A percentile compares a stretch with the other conserved stretches of the same genome.
phyloP scores from a whole-genome alignment of 2,888 invertebrate genomes.

The Tryphoninae sp. region DNA sequence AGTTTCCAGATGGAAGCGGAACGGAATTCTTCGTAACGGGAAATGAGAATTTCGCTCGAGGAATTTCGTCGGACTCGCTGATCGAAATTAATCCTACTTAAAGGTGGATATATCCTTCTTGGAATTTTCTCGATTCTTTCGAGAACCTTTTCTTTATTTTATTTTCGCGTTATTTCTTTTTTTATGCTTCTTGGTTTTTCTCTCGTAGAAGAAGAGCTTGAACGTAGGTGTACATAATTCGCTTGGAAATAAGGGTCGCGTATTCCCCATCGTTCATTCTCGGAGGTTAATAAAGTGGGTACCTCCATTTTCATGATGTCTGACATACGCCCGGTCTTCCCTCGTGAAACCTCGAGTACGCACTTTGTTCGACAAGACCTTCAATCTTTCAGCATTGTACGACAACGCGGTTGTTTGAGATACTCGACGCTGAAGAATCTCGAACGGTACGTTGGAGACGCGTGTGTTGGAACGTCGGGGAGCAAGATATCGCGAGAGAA shows the following conservation, averaged over 20 bases:
- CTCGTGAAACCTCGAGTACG: not conserved
- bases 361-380: constrained; percentile 7
- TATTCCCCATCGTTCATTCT: constrained; percentile 9
- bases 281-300: not conserved
- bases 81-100: constrained; percentile 45
- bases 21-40: constrained; percentile 24
- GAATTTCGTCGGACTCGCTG: constrained; percentile 32
- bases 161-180: not conserved
- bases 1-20: constrained; percentile 27
- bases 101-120: constrained; percentile 9
- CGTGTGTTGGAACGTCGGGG: not conserved
- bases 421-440: not conserved
- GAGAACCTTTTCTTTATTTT: not conserved
- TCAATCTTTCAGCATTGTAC: not conserved
- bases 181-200: not conserved
- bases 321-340: not conserved
- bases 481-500: not conserved
- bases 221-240: not conserved
- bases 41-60: constrained; percentile 39
- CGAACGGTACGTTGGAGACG: not conserved
- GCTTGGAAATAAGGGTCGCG: not conserved
- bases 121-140: constrained; percentile 10
- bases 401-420: not conserved
- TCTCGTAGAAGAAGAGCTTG: not conserved
- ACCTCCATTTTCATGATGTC: not conserved